Percentiles rank a stretch among this genome's conserved stretches.
Evolutionary conservation across 1,140 invertebrate genomes (phyloP).

Genomic region (Armadillidium nasatum): DNA sequence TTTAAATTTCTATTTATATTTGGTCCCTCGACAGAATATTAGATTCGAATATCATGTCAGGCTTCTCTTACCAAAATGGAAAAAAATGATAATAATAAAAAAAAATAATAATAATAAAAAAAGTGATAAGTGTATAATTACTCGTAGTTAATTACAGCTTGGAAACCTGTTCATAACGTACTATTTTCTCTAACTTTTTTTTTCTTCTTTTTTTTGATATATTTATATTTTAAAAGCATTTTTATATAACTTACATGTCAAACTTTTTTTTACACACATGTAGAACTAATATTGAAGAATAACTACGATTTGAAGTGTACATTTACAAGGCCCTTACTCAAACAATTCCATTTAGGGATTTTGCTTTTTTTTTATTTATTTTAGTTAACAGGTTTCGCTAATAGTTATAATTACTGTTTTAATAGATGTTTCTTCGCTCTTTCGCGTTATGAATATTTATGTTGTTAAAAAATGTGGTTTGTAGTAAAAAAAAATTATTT

Average conservation of each 20-base stretch:
- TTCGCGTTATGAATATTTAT: constrained; percentile 7
- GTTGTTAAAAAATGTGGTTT: neutral
- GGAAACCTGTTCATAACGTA: neutral
- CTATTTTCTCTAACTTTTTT: neutral
- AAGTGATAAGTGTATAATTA: neutral
- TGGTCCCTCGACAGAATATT: neutral
- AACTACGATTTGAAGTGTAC: too few relatives aligned
- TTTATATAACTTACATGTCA: too few relatives aligned
- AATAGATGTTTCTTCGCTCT: neutral
- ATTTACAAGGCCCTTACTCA: neutral
- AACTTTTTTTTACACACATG: too few relatives aligned
- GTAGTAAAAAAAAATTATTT: neutral
- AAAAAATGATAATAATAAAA: neutral
- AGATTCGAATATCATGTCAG: neutral
- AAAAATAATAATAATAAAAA: neutral
- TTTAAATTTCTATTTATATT: neutral
- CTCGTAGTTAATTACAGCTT: neutral
- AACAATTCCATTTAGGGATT: neutral
- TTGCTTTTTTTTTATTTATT: neutral
- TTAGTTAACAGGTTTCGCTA: neutral
- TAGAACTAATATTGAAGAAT: too few relatives aligned
- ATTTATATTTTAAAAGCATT: neutral
- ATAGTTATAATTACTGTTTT: constrained; percentile 1
- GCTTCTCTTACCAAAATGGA: neutral
- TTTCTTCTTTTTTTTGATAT: neutral